A percentile compares a stretch with the other conserved stretches of the same genome.
Conservation (phyloP, 2,797 vertebrate species). For the Chelon labrosus region DNA sequence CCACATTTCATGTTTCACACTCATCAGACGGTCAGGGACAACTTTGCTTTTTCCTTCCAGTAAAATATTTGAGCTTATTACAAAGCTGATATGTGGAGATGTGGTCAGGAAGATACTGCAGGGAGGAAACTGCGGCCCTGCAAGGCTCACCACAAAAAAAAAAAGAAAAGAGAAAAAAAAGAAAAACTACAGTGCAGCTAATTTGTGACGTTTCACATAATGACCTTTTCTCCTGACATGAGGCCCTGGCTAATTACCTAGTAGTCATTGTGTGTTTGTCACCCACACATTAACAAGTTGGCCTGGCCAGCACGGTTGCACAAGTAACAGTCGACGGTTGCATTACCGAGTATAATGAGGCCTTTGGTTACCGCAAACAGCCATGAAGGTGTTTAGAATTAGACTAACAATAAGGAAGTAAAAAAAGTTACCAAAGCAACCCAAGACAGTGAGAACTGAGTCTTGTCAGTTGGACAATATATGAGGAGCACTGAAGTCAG, state of each 20-base stretch:
- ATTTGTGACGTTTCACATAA: constrained; percentile 72
- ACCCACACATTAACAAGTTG: constrained; percentile 52
- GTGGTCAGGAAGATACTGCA: constrained; percentile 47
- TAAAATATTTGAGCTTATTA: constrained; percentile 73
- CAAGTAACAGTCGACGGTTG: constrained; percentile 51
- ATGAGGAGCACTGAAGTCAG: not conserved
- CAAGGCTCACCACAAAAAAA: constrained; percentile 19
- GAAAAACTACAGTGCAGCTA: constrained; percentile 29
- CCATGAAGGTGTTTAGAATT: not conserved
- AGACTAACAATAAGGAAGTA: not conserved
- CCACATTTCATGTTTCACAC: constrained; percentile 70
- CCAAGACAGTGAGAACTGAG: not conserved
- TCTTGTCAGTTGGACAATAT: not conserved
- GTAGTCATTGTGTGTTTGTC: constrained; percentile 64
- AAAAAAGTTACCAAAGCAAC: not conserved
- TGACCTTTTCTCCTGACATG: constrained; percentile 68
- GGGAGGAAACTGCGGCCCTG: constrained; percentile 12
- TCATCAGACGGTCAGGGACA: constrained; percentile 71
- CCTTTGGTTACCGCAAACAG: constrained; percentile 15
- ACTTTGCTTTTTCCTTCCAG: constrained; percentile 65
- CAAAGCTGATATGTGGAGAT: constrained; percentile 47
- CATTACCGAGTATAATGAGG: constrained; percentile 17
- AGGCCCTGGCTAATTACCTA: constrained; percentile 69
- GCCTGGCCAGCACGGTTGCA: constrained; percentile 19
- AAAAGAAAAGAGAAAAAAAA: not conserved